Evolutionary conservation across 2,888 invertebrate species (phyloP), one percentile per base, ranked within the genome.

Genomic region (Clunio marinus): DNA sequence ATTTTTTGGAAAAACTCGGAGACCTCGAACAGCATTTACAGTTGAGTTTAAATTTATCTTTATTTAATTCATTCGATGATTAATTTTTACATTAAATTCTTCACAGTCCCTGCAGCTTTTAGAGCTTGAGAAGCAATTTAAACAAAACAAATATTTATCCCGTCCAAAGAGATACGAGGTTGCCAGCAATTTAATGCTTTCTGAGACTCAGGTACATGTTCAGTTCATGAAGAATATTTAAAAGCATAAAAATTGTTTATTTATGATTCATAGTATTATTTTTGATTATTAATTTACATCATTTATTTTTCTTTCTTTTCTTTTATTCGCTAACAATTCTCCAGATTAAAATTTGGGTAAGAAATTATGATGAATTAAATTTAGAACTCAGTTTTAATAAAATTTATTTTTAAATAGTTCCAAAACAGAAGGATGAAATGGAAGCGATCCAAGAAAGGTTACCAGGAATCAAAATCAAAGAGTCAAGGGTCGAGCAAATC

Each of bases 361-460:
- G 45, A 45, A 45, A 32, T 32, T 13, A 32, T 5, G 13, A 45
- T 10, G 4, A 45, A 45, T 45, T 7, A 4, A 45, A 45, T 15
- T 4, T 10, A 32, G 13, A 32, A 32, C 35, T 32, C 67, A 70
- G 72, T 66, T 73, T 75, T 77, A 71, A 73, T 7, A 59, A 59
- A 32, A 62, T 62, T 62, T 62, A 8, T 13, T 13, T 32, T 32
- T 13, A 32, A 32, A 32, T 15, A 41, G 97, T 98, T 98, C 80
- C 97, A 98, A 84, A 98, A 98, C 78, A 84, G 97, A 63, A 86
- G 97, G 73, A 97, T 97, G 97, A 97, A 97, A 78, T 97, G 96
- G 95, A 98, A 98, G 78, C 83, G 98, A 8, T 96, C 95, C 71
- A 96, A 96, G 83, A 96, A 96, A 75, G 93, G 94, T 0, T 93